Percentiles rank a stretch among this genome's conserved stretches.
Evolutionary conservation across 64 coral and sea anemone species (phyloP).

Genomic region (Hydrozoanthus tunicans): DNA sequence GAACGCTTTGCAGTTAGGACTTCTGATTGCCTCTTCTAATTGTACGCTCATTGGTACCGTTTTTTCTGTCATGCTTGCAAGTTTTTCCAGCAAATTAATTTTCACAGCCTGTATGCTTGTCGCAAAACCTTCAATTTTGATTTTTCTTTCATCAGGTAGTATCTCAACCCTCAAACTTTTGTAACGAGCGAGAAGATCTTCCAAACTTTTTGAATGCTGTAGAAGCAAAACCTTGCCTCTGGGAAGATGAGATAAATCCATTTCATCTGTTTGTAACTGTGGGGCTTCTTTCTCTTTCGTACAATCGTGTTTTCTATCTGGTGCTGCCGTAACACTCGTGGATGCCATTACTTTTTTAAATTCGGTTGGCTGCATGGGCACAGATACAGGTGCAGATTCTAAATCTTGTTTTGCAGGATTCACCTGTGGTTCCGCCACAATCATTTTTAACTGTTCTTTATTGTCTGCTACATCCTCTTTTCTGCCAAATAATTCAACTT

Average conservation of each 20-base stretch:
- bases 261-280: not conserved
- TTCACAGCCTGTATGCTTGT: not conserved
- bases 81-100: not conserved
- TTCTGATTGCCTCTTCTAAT: not conserved
- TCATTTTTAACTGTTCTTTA: not conserved
- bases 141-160: not conserved
- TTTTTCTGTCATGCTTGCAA: slow-evolving; percentile 9
- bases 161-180: slow-evolving; percentile 4
- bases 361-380: not conserved
- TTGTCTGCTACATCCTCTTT: slow-evolving; percentile 28
- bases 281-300: not conserved
- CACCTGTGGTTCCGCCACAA: not conserved
- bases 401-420: not conserved
- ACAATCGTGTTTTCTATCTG: not conserved
- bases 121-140: not conserved
- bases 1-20: not conserved
- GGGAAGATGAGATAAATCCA: not conserved
- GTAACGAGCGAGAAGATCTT: not conserved
- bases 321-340: no score
- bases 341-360: not conserved
- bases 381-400: not conserved
- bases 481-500: slow-evolving; percentile 7
- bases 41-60: not conserved
- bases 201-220: not conserved
- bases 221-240: not conserved